Evolutionary conservation across 2,113 vertebrate genomes (phyloP), one percentile per base, ranked within the genome.

Genomic region (Ophthalmolycus amberensis): DNA sequence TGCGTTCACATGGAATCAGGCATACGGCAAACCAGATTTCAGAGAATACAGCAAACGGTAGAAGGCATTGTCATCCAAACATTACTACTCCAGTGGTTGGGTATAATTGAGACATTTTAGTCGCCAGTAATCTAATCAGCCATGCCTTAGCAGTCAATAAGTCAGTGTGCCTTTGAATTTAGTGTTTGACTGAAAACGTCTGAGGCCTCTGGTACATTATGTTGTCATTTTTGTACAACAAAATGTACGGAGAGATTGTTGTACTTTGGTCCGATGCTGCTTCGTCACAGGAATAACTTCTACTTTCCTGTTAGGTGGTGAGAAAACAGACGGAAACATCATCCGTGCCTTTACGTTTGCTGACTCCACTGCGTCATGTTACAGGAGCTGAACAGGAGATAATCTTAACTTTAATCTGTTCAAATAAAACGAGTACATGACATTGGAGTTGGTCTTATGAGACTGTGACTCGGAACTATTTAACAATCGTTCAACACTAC

Each of bases 211-310:
- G 9, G 10, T 42, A 44, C 60, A 37, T 34, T 18, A 16, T 72
- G 58, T 58, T 79, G 44, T 54, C 52, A 58, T 34, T 79, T 83
- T 83, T 74, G 18, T 81, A 85, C 83, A 81, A 87, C 82, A 80
- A 75, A 27, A 40, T 29, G 29, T 8, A n/a, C 46, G 68, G n/a
- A 66, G 77, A 77, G 50, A 64, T 48, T 52, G 64, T 29, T 80
- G 60, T 1, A 9, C 72, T 32, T 85, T 60, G 65, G 20, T 79
- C 70, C 48, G 54, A 18, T 80, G 20, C 64, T 85, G 73, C 75
- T 70, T 32, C 9, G 42, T 85, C 87, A 71, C 84, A 90, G 75
- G 79, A 75, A 85, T 52, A 34, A 38, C 38, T 52, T 62, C 54
- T 81, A 18, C 52, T 71, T 46, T 59, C 64, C 59, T 64, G 18